Percentiles rank a stretch among this genome's conserved stretches.
These are phyloP conservation scores for Melangyna quadrimaculata DNA, from an alignment of 2,888 invertebrate genomes.

Conservation along the genomic window DNA sequence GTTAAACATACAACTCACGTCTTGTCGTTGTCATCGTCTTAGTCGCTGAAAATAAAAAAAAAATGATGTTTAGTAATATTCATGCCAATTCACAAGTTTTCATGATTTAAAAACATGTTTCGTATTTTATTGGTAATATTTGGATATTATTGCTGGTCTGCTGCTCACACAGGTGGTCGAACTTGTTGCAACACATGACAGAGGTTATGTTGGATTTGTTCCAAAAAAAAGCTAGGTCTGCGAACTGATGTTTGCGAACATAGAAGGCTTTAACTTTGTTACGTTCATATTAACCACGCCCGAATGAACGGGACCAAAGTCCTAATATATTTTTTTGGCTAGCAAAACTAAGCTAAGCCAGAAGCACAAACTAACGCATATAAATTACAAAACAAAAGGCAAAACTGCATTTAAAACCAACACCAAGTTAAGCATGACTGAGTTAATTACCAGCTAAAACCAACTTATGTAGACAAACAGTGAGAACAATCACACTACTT, in stretches of 20 bases:
- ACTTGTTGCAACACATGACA: conserved; percentile 7
- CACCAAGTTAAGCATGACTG: too few species aligned
- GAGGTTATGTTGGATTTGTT: conserved; percentile 30
- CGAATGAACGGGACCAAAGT: background rate
- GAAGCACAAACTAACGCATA: background rate
- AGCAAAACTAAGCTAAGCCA: background rate
- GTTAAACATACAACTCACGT: conserved; percentile 14
- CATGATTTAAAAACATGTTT: conserved; percentile 17
- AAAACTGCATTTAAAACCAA: background rate
- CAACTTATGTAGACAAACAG: too few species aligned
- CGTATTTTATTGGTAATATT: background rate
- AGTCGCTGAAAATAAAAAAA: background rate
- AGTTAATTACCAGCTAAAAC: too few species aligned
- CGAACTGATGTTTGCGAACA: background rate
- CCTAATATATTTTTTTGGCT: conserved; percentile 8
- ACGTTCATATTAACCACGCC: background rate
- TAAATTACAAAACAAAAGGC: background rate
- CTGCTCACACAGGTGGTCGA: conserved; percentile 21
- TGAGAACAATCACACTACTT: too few species aligned
- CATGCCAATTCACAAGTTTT: conserved; percentile 34
- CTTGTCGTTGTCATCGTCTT: background rate
- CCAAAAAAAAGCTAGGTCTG: conserved; percentile 22
- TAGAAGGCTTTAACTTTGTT: background rate
- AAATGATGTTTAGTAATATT: background rate
- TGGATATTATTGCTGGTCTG: background rate